These are phyloP conservation scores for Silurus lanzhouensis DNA, from an alignment of 2,797 vertebrate genomes.

Conservation along the genomic window DNA sequence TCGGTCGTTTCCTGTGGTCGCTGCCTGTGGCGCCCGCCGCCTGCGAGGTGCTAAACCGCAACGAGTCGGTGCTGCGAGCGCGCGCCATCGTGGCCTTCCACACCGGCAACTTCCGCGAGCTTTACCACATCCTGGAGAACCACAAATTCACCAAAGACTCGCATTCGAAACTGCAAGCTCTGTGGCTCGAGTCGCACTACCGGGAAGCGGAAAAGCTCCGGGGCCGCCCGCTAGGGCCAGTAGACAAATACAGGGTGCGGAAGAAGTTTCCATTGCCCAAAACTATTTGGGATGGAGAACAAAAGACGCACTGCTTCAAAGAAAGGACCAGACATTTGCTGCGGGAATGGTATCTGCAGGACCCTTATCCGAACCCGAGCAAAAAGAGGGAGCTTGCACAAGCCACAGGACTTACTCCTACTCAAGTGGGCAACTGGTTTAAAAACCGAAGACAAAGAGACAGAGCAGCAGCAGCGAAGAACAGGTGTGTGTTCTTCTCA, in stretches of 20 bases:
- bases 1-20: slow-evolving; percentile 98
- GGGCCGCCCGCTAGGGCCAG: slow-evolving; percentile 93
- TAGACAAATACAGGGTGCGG: slow-evolving; percentile 98
- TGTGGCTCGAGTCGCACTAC: slow-evolving; percentile 98
- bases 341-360: slow-evolving; percentile 98
- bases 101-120: slow-evolving; percentile 95
- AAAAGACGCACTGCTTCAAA: slow-evolving; percentile 99
- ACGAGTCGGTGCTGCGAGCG: slow-evolving; percentile 95
- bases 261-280: slow-evolving; percentile 99
- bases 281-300: slow-evolving; percentile 99
- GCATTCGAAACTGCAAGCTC: slow-evolving; percentile 95
- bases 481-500: slow-evolving; percentile 83
- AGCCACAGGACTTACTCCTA: slow-evolving; percentile 98
- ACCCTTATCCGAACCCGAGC: slow-evolving; percentile 96
- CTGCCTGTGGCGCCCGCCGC: slow-evolving; percentile 96
- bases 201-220: slow-evolving; percentile 98
- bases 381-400: slow-evolving; percentile 99
- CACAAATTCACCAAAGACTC: slow-evolving; percentile 99
- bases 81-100: slow-evolving; percentile 97
- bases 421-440: slow-evolving; percentile 99
- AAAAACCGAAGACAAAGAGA: slow-evolving; percentile 99
- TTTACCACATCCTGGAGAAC: slow-evolving; percentile 97
- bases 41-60: slow-evolving; percentile 97
- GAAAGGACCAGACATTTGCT: slow-evolving; percentile 96
- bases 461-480: slow-evolving; percentile 96